Base-by-base conservation (phyloP, 2,797 vertebrate species). In the Masticophis lateralis region DNA sequence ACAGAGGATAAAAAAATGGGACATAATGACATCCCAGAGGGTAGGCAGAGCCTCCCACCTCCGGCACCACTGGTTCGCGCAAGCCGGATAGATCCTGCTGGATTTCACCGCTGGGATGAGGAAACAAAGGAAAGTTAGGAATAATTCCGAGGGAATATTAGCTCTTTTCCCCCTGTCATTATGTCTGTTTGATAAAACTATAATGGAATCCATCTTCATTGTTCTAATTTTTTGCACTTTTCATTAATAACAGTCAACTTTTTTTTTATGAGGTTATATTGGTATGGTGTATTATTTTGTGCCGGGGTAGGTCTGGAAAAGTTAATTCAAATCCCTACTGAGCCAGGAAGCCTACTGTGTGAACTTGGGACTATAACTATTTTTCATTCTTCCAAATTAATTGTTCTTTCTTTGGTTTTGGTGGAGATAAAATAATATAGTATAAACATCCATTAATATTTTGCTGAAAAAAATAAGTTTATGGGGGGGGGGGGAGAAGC, bases 171-270 rank as follows among this genome's bases (percentile, higher is more conserved):
- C 63, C 5, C 63, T 13, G 12, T n/a, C 92, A 92, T 92, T 92
- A 69, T 56, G 55, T 61, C 66, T 14, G 13, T 55, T 13, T 22
- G 22, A 11, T n/a, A 0, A 94, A 89, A 94, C 91, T 5, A 87
- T 20, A 14, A 95, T 28, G 28, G 61, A 86, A 25, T 91, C 92
- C 88, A 87, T 91, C 94, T 87, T 63, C 90, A 53, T 51, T 69
- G 7, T 91, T 87, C 90, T 96, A 93, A 95, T 93, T 87, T 93
- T 60, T 1, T 11, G 90, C 92, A 93, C 86, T n/a, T 92, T 91
- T 83, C 11, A 92, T 1, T 5, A 90, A 92, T 61, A 95, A 94
- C 94, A 95, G 93, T 94, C 18, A 83, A 47, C 43, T 43, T 83
- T n/a, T n/a, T 47, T 32, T 47, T 83, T 1, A 83, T 83, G 32